Conservation (phyloP, 2,888 invertebrate species). For the Hypercompe scribonia region DNA sequence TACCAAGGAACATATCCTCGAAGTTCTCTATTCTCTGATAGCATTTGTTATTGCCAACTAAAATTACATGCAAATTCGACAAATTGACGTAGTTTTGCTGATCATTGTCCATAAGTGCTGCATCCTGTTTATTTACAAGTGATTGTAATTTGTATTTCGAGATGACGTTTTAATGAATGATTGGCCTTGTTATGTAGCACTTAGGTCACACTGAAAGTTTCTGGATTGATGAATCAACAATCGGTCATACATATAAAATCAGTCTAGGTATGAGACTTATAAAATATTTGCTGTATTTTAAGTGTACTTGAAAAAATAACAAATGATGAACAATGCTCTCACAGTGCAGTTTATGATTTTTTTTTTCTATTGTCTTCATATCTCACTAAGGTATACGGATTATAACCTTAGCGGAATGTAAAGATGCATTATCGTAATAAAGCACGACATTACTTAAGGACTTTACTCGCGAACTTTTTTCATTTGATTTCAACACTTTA, state of each 20-base stretch:
- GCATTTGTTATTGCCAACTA: slow-evolving; percentile 54
- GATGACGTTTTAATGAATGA: slow-evolving; percentile 47
- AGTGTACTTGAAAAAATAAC: neutral
- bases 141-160: slow-evolving; percentile 54
- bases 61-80: slow-evolving; percentile 64
- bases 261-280: neutral
- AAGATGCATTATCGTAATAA: neutral
- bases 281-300: neutral
- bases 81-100: slow-evolving; percentile 67
- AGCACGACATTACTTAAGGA: neutral
- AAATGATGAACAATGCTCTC: neutral
- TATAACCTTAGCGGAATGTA: neutral
- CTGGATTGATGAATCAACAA: neutral
- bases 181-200: slow-evolving; percentile 30
- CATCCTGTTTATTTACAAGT: slow-evolving; percentile 71
- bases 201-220: neutral
- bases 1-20: slow-evolving; percentile 50
- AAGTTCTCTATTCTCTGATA: slow-evolving; percentile 59
- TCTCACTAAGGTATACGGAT: neutral
- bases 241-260: neutral
- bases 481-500: neutral
- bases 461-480: neutral
- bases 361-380: neutral
- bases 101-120: slow-evolving; percentile 69
- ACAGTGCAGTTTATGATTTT: neutral